Evolutionary conservation across 2,797 vertebrate genomes (phyloP).

Genomic region (Coracias cyanogaster): DNA sequence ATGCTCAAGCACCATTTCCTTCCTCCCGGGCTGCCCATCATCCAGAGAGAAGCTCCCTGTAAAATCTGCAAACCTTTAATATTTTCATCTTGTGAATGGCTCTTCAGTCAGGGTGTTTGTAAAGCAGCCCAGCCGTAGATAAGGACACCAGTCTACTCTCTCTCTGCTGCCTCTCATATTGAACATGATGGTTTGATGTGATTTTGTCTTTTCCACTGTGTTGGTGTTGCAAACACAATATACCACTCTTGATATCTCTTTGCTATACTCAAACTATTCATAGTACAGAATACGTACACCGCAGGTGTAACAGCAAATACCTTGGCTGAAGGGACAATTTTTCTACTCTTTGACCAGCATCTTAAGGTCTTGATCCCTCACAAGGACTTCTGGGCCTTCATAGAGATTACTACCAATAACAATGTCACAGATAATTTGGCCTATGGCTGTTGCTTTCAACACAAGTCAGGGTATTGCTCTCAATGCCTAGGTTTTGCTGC

Average conservation of each 20-base stretch:
- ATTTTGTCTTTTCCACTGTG: background rate
- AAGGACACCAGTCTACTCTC: background rate
- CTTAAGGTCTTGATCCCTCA: background rate
- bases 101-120: background rate
- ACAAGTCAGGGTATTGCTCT: background rate
- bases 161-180: background rate
- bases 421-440: background rate
- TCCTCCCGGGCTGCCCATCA: conserved; percentile 12
- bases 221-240: background rate
- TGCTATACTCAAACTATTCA: background rate
- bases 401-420: background rate
- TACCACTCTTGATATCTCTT: background rate
- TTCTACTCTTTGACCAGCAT: background rate
- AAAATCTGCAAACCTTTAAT: background rate
- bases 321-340: background rate
- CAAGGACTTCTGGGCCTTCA: background rate
- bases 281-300: too few relatives aligned
- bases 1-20: background rate
- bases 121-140: background rate
- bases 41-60: background rate
- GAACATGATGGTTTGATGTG: background rate
- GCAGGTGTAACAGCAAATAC: background rate
- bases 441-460: background rate
- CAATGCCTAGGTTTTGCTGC: background rate
- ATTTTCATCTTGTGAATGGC: background rate